Conservation (phyloP, 2,888 invertebrate species). For the Eilema depressum region DNA sequence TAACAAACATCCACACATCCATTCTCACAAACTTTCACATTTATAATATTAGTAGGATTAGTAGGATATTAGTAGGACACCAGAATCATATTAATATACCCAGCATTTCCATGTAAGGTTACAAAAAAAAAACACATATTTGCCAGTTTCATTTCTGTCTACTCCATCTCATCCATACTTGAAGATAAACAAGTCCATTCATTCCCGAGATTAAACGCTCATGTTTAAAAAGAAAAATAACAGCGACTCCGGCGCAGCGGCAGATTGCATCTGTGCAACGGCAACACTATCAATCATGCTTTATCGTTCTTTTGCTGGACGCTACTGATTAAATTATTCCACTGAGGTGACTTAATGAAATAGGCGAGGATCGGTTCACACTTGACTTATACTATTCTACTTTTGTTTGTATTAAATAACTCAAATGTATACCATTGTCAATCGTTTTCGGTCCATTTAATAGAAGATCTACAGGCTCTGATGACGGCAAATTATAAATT, state of each 20-base stretch:
- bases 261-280: constrained; percentile 68
- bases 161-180: constrained; percentile 39
- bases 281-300: constrained; percentile 81
- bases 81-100: too few species aligned
- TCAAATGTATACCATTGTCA: too few species aligned
- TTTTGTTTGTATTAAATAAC: not conserved
- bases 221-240: constrained; percentile 56
- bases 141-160: constrained; percentile 18
- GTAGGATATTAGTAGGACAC: too few species aligned
- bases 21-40: too few species aligned
- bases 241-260: constrained; percentile 48
- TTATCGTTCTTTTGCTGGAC: constrained; percentile 83
- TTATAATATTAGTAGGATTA: too few species aligned
- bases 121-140: constrained; percentile 2
- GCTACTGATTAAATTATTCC: constrained; percentile 84
- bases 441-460: too few species aligned
- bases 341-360: constrained; percentile 81
- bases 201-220: constrained; percentile 54
- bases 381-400: constrained; percentile 19
- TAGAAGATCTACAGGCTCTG: too few species aligned
- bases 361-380: constrained; percentile 64
- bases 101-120: too few species aligned
- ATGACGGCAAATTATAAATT: too few species aligned
- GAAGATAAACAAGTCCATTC: constrained; percentile 55
- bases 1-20: too few species aligned